Conservation (phyloP, 2,888 invertebrate genomes). For the Epinotia brunnichana region DNA sequence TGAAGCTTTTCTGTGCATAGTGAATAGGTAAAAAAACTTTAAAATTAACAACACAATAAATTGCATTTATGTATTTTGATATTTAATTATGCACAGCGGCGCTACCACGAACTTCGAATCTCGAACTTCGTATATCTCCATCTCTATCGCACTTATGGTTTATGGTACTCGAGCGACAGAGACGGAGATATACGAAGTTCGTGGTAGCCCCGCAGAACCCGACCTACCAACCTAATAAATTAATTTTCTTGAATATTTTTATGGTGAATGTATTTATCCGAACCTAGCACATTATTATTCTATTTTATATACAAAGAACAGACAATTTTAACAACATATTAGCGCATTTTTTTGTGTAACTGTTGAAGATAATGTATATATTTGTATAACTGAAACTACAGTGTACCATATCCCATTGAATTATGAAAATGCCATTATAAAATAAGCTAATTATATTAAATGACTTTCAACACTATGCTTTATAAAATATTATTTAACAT, state of each 20-base stretch:
- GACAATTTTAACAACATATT: neutral
- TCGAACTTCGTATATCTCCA: too few species aligned
- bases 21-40: too few species aligned
- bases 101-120: too few species aligned
- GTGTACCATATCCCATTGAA: constrained; percentile 21
- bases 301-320: neutral
- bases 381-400: neutral
- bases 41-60: too few species aligned
- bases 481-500: constrained; percentile 9
- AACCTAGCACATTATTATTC: neutral
- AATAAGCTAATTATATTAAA: constrained; percentile 35
- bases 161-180: too few species aligned
- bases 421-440: constrained; percentile 32
- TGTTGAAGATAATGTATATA: neutral
- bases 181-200: too few species aligned
- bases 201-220: too few species aligned
- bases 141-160: too few species aligned
- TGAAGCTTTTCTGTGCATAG: too few species aligned
- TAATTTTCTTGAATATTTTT: too few species aligned
- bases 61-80: constrained; percentile 29
- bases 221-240: too few species aligned
- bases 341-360: neutral
- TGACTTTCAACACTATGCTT: constrained; percentile 20
- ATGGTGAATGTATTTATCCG: neutral
- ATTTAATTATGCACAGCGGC: constrained; percentile 6